Evolutionary conservation across 2,797 vertebrate species (phyloP).

Genomic region (Potorous gilbertii): DNA sequence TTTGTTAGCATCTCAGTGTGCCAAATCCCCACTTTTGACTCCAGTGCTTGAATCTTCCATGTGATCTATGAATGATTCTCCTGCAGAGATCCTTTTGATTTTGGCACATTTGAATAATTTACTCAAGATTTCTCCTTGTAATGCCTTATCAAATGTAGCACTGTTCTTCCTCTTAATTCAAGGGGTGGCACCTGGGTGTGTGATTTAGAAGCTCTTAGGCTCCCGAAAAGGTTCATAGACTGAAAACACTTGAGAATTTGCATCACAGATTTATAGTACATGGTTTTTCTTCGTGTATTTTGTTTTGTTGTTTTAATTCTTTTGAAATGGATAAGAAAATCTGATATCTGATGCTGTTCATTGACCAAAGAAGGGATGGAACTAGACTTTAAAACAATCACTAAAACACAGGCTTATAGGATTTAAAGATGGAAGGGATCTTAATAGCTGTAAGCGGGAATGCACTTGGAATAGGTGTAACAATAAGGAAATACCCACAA

Average conservation of each 20-base stretch:
- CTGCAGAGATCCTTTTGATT: constrained; percentile 19
- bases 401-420: background rate
- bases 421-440: background rate
- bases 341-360: background rate
- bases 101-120: background rate
- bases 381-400: background rate
- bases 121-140: background rate
- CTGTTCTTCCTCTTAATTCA: background rate
- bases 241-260: constrained; percentile 9
- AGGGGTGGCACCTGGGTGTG: background rate
- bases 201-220: background rate
- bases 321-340: constrained; percentile 40
- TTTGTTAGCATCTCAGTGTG: background rate
- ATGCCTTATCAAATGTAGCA: background rate
- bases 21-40: background rate
- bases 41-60: background rate
- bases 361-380: background rate
- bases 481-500: constrained; percentile 3
- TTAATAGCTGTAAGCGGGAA: background rate
- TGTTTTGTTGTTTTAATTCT: constrained; percentile 22
- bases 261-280: constrained; percentile 1
- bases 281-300: background rate
- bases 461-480: background rate
- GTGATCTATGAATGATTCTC: constrained; percentile 4
- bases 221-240: background rate